Base-by-base conservation (phyloP, 2,888 invertebrate genomes). In the Podabrus alpinus region DNA sequence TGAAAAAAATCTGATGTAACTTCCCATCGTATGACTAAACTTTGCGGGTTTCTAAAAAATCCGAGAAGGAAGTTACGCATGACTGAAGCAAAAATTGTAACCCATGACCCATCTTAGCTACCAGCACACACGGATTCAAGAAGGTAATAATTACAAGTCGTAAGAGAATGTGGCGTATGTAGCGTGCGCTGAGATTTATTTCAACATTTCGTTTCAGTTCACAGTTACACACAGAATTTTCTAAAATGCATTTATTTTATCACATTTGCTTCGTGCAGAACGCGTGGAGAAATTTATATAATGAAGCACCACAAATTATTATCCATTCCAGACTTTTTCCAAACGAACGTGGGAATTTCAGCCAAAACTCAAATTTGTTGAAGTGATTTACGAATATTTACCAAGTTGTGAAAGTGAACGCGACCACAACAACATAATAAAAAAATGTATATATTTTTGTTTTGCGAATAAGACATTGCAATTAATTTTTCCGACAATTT, bases 201-300 rank as follows among this genome's bases (percentile, higher is more conserved):
- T 79, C 71, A 78, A 80, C 81, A 80, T 81, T 81, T 80, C 80
- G 81, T 81, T 81, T 81, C 78, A 79, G 81, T 80, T 79, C 79
- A 76, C 81, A 79, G 80, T 80, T 79, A 81, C 80, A 78, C 71
- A 79, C 71, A 79, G 78, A 78, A 73, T 80, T 78, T 80, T 78
- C 79, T 80, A 75, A 75, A 69, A 79, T 74, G 78, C 77, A 76
- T 78, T 80, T 78, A 77, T 78, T 81, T 74, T 75, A 75, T 75
- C 77, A 75, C 75, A 72, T 69, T 72, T 71, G 68, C 70, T 72
- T 69, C 71, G 73, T 66, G 73, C 66, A 71, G 71, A 59, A 67
- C 61, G 73, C 69, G 21, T 73, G 71, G 71, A 77, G 72, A 75
- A 72, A 78, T 78, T 74, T 76, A 76, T 78, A 72, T 76, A 76